Conservation (phyloP, 2,113 vertebrate genomes). For the Tragelaphus scriptus region DNA sequence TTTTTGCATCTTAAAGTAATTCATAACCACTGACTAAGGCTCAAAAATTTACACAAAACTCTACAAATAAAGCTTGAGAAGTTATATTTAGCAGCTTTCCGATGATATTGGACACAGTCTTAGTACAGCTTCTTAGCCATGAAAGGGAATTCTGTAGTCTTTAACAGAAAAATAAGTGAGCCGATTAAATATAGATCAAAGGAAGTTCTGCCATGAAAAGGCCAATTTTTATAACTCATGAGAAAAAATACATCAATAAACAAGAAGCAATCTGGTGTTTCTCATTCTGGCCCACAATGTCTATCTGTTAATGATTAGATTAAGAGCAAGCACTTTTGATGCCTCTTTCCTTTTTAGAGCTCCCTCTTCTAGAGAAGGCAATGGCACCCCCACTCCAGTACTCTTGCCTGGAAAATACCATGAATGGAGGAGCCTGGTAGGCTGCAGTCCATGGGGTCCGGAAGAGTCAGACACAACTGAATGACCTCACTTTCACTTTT, state of each 20-base stretch:
- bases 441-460: too few relatives aligned
- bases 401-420: too few relatives aligned
- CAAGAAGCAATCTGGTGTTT: conserved; percentile 17
- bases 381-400: too few relatives aligned
- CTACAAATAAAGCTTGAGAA: conserved; percentile 36
- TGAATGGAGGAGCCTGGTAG: too few relatives aligned
- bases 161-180: conserved; percentile 37
- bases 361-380: not conserved
- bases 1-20: conserved; percentile 2
- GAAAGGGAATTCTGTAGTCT: conserved; percentile 41
- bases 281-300: not conserved
- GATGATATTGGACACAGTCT: conserved; percentile 25
- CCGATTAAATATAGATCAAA: conserved; percentile 58
- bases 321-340: not conserved
- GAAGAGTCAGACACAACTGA: too few relatives aligned
- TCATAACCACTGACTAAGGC: conserved; percentile 28
- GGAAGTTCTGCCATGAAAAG: conserved; percentile 23
- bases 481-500: too few relatives aligned
- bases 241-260: conserved; percentile 31
- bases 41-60: conserved; percentile 25
- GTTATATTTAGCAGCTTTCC: conserved; percentile 44
- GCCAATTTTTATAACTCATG: not conserved
- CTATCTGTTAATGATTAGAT: not conserved
- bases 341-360: not conserved
- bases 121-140: conserved; percentile 24